Evolutionary conservation across 1,140 invertebrate species (phyloP).

Genomic region (Drosophila kanapiae): DNA sequence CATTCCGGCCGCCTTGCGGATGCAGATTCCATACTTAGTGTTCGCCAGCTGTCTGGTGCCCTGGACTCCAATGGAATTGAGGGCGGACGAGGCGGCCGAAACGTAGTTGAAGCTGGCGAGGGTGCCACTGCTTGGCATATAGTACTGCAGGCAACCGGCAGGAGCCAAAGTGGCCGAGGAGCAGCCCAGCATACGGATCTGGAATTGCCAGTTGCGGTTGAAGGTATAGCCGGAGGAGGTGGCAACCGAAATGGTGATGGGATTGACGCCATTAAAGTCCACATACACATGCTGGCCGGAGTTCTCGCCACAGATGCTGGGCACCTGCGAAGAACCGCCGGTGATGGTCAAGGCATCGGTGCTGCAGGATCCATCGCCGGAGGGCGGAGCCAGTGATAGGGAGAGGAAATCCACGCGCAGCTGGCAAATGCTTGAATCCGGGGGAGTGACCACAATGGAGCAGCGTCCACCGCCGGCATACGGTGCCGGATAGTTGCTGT

Average conservation of each 20-base stretch:
- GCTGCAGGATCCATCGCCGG: conserved; percentile 90
- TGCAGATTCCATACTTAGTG: conserved; percentile 89
- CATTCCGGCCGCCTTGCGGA: conserved; percentile 72
- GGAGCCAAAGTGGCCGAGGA: conserved; percentile 88
- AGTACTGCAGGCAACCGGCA: conserved; percentile 92
- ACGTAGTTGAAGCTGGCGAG: conserved; percentile 93
- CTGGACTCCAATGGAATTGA: conserved; percentile 77
- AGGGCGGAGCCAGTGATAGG: conserved; percentile 90
- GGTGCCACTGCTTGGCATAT: conserved; percentile 88
- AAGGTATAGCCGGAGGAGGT: conserved; percentile 88
- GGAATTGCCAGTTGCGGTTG: conserved; percentile 91
- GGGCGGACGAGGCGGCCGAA: conserved; percentile 86
- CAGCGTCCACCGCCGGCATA: conserved; percentile 90
- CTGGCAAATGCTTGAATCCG: conserved; percentile 91
- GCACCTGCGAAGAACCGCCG: conserved; percentile 89
- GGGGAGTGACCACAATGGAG: conserved; percentile 89
- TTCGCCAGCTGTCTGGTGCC: conserved; percentile 91
- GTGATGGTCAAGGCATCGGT: conserved; percentile 90
- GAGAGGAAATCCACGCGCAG: conserved; percentile 92
- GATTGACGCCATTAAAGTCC: conserved; percentile 89
- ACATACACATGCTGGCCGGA: conserved; percentile 93
- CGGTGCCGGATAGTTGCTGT: conserved; percentile 89
- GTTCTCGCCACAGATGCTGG: conserved; percentile 92
- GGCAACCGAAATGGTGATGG: conserved; percentile 89
- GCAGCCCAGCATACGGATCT: conserved; percentile 91